Percentiles rank a stretch among this genome's conserved stretches.
Conservation (phyloP, 2,797 vertebrate genomes). For the Delichon dasypus region DNA sequence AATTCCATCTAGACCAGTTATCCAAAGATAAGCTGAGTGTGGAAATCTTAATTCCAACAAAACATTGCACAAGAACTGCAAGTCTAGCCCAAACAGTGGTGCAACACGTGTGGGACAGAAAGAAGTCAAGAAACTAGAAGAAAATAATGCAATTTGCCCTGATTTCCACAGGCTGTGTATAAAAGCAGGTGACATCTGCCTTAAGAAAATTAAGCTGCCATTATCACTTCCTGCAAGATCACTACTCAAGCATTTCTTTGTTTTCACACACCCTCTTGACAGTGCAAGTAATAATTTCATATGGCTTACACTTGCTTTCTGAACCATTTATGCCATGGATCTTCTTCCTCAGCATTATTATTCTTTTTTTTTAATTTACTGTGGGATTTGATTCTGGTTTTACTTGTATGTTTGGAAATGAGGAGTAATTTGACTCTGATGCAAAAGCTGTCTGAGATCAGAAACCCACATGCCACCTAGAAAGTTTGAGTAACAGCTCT, state of each 20-base stretch:
- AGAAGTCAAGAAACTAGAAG: background rate
- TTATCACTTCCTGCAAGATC: background rate
- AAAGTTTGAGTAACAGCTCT: constrained; percentile 8
- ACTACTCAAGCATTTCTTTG: background rate
- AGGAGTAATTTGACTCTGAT: constrained; percentile 13
- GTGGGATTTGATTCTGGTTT: constrained; percentile 23
- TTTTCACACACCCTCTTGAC: background rate
- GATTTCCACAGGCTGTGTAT: background rate
- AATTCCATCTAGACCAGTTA: background rate
- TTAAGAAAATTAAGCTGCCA: background rate
- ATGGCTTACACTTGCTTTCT: background rate
- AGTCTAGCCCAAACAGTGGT: constrained; percentile 15
- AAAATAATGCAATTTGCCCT: background rate
- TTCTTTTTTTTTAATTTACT: background rate
- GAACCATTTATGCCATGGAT: background rate
- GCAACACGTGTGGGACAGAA: background rate
- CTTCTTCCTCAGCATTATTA: background rate
- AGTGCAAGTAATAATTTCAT: background rate
- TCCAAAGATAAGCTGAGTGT: background rate
- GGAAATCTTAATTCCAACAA: background rate
- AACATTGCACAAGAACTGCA: constrained; percentile 8
- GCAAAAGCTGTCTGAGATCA: constrained; percentile 37
- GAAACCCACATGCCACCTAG: constrained; percentile 32
- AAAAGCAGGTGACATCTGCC: background rate
- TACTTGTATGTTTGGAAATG: constrained; percentile 10